Base-by-base conservation (phyloP, 2,797 vertebrate species). In the Apodemus agrarius region DNA sequence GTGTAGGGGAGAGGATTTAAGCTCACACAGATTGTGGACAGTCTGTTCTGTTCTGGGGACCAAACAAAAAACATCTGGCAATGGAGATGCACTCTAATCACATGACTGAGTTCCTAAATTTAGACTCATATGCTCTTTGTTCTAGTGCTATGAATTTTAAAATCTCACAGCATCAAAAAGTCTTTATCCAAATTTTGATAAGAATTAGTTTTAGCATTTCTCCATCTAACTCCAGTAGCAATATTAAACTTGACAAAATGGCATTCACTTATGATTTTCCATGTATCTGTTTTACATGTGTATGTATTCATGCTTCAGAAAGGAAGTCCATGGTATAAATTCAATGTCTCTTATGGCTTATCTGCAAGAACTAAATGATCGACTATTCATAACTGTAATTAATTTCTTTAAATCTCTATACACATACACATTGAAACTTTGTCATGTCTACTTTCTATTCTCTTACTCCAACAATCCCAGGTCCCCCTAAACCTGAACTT, bases 381-480 rank as follows among this genome's bases (percentile, higher is more conserved):
- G 69, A 87, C 52, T 61, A 13, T 31, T 69, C 76, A n/a, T 34
- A 19, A 69, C 17, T 61, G 22, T 2, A 59, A 40, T 40, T 37
- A 59, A 37, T 82, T 40, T 61, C 6, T 59, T 59, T 13, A 26
- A 82, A 82, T 8, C 22, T 61, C 26, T 11, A 82, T 12, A 29
- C 1, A 61, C 24, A 12, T 40, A 29, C 1, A 43, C 3, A 61
- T 16, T 61, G n/a, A 29, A 29, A 40, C 24, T 61, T 82, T 9
- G 3, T 83, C 6, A 82, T 43, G 4, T 40, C 1, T 0, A 2
- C 21, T 37, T 57, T 22, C 1, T 81, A 1, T 0, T 7, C 34
- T 54, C 21, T 40, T 34, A 29, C n/a, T 61, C 22, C 37, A 61
- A 4, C 7, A 26, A 1, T 16, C 57, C 14, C n/a, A 80, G 31